phyloP scores from a whole-genome alignment of 2,888 invertebrate genomes.

The Hymenopus coronatus region DNA sequence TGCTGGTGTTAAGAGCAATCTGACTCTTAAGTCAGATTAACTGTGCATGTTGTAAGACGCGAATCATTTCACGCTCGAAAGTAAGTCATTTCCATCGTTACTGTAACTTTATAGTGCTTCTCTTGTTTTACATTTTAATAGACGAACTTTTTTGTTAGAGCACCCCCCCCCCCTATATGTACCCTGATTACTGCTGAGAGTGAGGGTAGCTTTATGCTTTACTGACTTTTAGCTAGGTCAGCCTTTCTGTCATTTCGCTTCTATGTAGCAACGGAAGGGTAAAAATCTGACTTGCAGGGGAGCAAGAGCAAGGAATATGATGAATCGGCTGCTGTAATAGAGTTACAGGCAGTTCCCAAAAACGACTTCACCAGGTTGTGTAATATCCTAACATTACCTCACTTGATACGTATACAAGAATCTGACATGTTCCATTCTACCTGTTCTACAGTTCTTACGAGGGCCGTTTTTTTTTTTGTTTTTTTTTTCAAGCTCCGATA shows the following conservation, averaged over 20 bases:
- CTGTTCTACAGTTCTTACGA: too few species aligned
- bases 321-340: slow-evolving; percentile 5
- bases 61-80: not conserved
- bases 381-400: too few species aligned
- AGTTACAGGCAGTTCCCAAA: not conserved
- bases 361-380: too few species aligned
- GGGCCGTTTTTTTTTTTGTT: too few species aligned
- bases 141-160: not conserved
- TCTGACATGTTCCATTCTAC: too few species aligned
- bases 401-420: too few species aligned
- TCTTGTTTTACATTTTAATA: not conserved
- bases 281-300: not conserved
- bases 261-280: not conserved
- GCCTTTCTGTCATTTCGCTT: slow-evolving; percentile 4
- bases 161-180: not conserved
- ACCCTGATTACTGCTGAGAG: not conserved
- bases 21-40: too few species aligned
- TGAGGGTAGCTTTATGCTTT: not conserved
- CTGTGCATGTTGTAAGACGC: too few species aligned
- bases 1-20: too few species aligned
- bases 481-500: too few species aligned
- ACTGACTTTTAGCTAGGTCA: slow-evolving; percentile 13
- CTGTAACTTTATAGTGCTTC: not conserved
- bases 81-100: not conserved
- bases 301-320: not conserved